A percentile compares a stretch with the other conserved stretches of the same genome.
Evolutionary conservation across 2,888 invertebrate species (phyloP).

Genomic region (Acrocyrtus sp.): DNA sequence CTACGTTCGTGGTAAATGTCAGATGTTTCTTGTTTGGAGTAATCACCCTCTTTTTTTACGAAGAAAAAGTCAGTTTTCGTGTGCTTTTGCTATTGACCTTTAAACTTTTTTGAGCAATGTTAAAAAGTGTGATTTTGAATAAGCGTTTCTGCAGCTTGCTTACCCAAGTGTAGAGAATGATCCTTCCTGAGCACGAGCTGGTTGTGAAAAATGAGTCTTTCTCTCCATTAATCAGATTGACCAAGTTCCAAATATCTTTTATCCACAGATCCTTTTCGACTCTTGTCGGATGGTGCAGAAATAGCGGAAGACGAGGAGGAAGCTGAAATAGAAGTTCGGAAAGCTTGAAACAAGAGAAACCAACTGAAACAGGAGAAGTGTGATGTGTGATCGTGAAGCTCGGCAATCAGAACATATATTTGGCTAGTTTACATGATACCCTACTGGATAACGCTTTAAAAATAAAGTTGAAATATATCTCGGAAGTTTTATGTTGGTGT

Average conservation of each 20-base stretch:
- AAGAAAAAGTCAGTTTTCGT: too few relatives aligned
- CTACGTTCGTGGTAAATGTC: too few relatives aligned
- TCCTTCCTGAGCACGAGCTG: conserved; percentile 59
- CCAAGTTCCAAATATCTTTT: conserved; percentile 53
- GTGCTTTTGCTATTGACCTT: too few relatives aligned
- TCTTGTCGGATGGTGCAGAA: conserved; percentile 56
- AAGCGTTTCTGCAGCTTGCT: too few relatives aligned
- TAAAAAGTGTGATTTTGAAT: too few relatives aligned
- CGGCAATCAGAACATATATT: not conserved
- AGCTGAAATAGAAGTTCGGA: not conserved
- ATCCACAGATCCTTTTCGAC: conserved; percentile 61
- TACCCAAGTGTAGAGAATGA: conserved; percentile 59
- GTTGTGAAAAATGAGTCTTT: conserved; percentile 57
- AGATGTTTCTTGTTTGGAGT: too few relatives aligned
- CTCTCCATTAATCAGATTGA: conserved; percentile 53
- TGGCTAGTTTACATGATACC: too few relatives aligned
- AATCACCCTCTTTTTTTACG: too few relatives aligned
- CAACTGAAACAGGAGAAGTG: not conserved
- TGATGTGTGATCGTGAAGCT: not conserved
- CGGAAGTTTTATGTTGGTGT: not conserved
- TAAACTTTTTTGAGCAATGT: too few relatives aligned
- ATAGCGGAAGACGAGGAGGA: conserved; percentile 8
- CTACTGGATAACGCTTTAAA: not conserved
- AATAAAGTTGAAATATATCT: too few relatives aligned
- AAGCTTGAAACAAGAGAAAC: too few relatives aligned